Base-by-base conservation (phyloP, 2,113 vertebrate species). In the Tetrax tetrax region DNA sequence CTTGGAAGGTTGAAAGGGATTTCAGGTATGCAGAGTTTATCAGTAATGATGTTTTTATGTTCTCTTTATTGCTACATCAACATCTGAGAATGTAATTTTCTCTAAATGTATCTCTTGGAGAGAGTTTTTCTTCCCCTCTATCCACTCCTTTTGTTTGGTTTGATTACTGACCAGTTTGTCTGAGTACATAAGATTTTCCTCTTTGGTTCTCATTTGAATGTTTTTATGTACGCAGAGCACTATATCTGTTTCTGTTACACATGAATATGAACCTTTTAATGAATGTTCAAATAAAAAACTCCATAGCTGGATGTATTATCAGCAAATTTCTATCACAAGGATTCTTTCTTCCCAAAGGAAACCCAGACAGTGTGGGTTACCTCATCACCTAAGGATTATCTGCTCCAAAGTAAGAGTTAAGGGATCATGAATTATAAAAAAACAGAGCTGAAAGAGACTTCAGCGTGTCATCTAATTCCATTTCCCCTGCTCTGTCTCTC, bases 41-140 rank as follows among this genome's bases (percentile, higher is more conserved):
- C 76, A 89, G 13, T 80, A 88, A 93, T 76, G 61, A 8, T 70
- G 51, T 35, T 91, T 79, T 90, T 88, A 45, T 91, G 81, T 63
- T 81, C 50, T 84, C 72, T 88, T 89, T 94, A 91, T 83, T 96
- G 74, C 69, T 92, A 57, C 12, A 5, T 96, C 91, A 94, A 96
- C 70, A 87, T 94, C 87, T 95, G 82, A 93, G 93, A 94, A 97
- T 89, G 70, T 79, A 82, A 84, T 96, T 97, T 97, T 81, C 57
- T 89, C 2, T 53, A 72, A 71, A 27, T 88, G 45, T 89, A 33
- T 84, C 87, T 96, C 76, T 89, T 59, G 77, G 77, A 84, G 56
- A 24, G 41, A 27, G 45, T 53, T 59, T 82, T 86, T 92, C 69
- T 94, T 59, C 65, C 12, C 21, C 50, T 66, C 43, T 47, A 4